Base-by-base conservation (phyloP, 2,797 vertebrate species). In the Catharus ustulatus region DNA sequence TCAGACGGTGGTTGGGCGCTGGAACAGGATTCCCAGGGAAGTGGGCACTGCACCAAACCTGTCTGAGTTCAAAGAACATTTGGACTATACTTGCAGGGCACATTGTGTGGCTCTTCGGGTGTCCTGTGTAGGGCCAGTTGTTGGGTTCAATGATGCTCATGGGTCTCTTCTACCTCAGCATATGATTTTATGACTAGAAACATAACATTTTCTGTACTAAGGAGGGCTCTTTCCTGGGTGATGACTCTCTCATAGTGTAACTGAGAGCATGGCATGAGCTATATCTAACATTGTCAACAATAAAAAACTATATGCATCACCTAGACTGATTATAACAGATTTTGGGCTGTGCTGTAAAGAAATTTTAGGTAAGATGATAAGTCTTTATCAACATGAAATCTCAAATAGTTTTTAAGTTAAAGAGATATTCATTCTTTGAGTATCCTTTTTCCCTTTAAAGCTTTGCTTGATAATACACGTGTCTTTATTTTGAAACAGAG, bases 401-500 rank as follows among this genome's bases (percentile, higher is more conserved):
- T 79, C 24, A 82, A 69, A 45, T 32, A 49, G 9, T 38, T 88
- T 75, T 84, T 32, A 43, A 51, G 11, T 76, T 75, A 55, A 40
- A 54, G 36, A 76, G 32, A n/a, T 20, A 42, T 38, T 66, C 2
- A 16, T 76, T 90, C 12, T 68, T 15, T 68, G 32, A 26, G 6
- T 80, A 57, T 45, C 15, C 32, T 74, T 63, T 55, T 84, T 77
- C 24, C 14, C 12, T 83, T 71, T 85, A 68, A 91, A 57, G 13
- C 2, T 36, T 67, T 80, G 34, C 6, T n/a, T 0, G 3, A 40
- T 36, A 78, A 61, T 36, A 66, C 72, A 68, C 3, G 2, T 51
- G 48, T 51, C 83, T 93, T 86, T 93, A 78, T 96, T 95, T 96
- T 96, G 94, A 92, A 96, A 91, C 26, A 74, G 38, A 59, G 22